Evolutionary conservation across 1,140 invertebrate species (phyloP), one percentile per base, ranked within the genome.

Genomic region (Drosophila biarmipes): DNA sequence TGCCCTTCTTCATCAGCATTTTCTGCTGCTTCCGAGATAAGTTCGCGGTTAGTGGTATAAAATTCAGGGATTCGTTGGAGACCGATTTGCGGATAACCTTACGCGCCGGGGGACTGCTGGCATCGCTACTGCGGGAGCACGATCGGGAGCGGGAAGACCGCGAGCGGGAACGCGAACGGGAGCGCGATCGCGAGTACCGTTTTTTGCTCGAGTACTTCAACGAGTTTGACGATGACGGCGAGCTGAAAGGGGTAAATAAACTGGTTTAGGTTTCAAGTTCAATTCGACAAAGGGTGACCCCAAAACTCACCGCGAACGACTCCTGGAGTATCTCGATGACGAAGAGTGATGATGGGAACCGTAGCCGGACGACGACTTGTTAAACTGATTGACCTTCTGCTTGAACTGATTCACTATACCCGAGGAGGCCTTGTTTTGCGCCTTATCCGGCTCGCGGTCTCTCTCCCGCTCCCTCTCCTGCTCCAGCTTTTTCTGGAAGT

Each of bases 1-100:
- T 91, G 72, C 92, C 93, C 80, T 94, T 94, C 55, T 68, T 85
- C 69, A 75, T 78, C 24, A 90, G 49, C 57, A 79, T 58, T 77
- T 91, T 90, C 54, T 91, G 81, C 53, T 91, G 77, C 49, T 91
- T 92, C 34, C 67, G 78, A 7, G 84, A 84, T 12, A 89, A 34
- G 49, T 90, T 90, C 15, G 80, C 71, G 55, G 55, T 77, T 14
- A 92, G 53, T 14, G 91, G 78, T 69, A 92, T 92, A 55, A 86
- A 92, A 68, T 91, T 57, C n/a, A 79, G 21, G 7, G 58, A 71
- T 34, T 90, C 85, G 53, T 76, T 76, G 6, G 86, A 80, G 45
- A 62, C 69, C 11, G 82, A 63, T 45, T 82, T 89, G 40, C 91
- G 90, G 27, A 75, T 67, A 43, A 74, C 68, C 52, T 92, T 92